Conservation (phyloP, 2,797 vertebrate species). For the Arctocebus calabarensis region DNA sequence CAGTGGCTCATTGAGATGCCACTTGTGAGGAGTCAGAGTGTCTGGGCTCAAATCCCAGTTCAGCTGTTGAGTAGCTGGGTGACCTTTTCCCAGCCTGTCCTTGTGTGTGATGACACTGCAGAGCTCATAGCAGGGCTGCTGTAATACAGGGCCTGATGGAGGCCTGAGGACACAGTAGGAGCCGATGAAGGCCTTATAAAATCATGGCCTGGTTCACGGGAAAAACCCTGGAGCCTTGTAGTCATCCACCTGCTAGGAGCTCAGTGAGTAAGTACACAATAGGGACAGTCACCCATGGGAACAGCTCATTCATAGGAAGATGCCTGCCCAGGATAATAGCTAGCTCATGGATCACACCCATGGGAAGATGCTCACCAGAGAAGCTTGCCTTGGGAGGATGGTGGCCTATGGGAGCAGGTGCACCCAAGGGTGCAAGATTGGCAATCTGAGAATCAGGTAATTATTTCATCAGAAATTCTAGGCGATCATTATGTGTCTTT, state of each 20-base stretch:
- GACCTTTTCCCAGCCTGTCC: neutral
- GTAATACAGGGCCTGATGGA: neutral
- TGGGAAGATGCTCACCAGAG: neutral
- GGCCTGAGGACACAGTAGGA: neutral
- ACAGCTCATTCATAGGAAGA: neutral
- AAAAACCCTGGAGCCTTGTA: neutral
- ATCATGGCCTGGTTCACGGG: neutral
- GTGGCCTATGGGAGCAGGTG: neutral
- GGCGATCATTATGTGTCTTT: neutral
- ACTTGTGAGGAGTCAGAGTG: neutral
- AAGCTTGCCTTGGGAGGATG: neutral
- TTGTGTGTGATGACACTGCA: neutral
- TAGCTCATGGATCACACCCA: neutral
- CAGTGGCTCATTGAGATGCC: neutral
- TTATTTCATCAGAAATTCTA: neutral
- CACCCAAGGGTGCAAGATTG: neutral
- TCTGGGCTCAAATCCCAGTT: neutral
- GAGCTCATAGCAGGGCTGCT: neutral
- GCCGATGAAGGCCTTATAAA: neutral
- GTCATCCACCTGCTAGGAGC: neutral
- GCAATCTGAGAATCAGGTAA: neutral
- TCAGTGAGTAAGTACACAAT: neutral
- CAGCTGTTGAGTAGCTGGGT: neutral
- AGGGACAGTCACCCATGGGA: neutral
- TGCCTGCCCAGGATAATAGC: too few relatives aligned